These are phyloP conservation scores for Leptopilina syphax DNA, from an alignment of 2,888 invertebrate species.

Conservation along the genomic window DNA sequence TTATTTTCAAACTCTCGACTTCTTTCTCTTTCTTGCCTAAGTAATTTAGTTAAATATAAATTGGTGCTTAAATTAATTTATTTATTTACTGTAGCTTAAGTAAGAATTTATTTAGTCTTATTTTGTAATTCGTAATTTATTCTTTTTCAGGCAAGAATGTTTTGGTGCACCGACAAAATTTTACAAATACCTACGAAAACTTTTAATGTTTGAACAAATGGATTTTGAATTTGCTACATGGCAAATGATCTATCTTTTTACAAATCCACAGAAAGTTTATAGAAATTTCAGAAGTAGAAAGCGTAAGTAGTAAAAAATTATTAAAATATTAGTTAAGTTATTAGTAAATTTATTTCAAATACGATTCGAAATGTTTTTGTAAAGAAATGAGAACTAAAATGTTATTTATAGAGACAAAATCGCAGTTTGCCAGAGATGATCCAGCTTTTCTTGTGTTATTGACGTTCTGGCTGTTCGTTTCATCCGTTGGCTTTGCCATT, in stretches of 20 bases:
- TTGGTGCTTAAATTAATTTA: too few species aligned
- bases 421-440: conserved; percentile 99
- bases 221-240: conserved; percentile 99
- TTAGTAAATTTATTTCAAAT: too few species aligned
- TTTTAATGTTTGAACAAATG: conserved; percentile 97
- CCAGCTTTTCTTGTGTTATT: conserved; percentile 97
- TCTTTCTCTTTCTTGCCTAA: not conserved
- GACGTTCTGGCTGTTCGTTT: conserved; percentile 90
- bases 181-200: conserved; percentile 89
- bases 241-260: conserved; percentile 98
- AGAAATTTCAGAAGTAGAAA: conserved; percentile 98
- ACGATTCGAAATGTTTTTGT: conserved; percentile 7
- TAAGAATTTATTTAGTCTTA: not conserved
- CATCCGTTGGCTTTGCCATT: conserved; percentile 92
- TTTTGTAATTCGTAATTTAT: too few species aligned
- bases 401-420: conserved; percentile 90
- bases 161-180: conserved; percentile 92
- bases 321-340: too few species aligned
- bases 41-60: too few species aligned
- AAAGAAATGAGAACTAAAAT: not conserved
- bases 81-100: not conserved
- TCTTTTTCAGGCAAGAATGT: conserved; percentile 80
- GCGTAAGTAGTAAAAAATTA: conserved; percentile 82
- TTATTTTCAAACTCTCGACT: not conserved
- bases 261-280: conserved; percentile 97